phyloP scores from a whole-genome alignment of 2,888 invertebrate species.

The Dioctria rufipes region DNA sequence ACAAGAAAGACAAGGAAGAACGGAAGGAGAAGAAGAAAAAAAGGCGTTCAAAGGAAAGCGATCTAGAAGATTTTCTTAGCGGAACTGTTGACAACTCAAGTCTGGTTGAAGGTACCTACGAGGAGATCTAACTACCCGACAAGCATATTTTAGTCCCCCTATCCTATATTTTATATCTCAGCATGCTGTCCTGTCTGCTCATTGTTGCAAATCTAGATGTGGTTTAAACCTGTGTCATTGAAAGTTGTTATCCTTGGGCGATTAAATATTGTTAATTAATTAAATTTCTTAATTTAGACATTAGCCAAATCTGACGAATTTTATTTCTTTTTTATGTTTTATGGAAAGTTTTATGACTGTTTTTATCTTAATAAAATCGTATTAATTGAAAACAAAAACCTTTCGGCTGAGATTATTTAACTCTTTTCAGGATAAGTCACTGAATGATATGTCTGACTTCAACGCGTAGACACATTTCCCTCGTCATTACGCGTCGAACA shows the following conservation, averaged over 20 bases:
- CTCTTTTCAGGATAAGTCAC: background rate
- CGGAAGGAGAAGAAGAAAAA: slow-evolving; percentile 70
- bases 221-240: slow-evolving; percentile 21
- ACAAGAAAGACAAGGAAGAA: slow-evolving; percentile 64
- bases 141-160: slow-evolving; percentile 14
- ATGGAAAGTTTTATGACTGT: slow-evolving; percentile 43
- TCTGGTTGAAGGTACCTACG: slow-evolving; percentile 74
- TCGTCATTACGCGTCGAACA: no score
- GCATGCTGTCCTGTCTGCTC: slow-evolving; percentile 39
- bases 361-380: slow-evolving; percentile 49
- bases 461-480: no score
- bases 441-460: background rate
- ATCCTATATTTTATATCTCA: background rate
- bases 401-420: no score
- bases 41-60: slow-evolving; percentile 69
- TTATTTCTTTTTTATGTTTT: slow-evolving; percentile 46
- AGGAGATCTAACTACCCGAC: slow-evolving; percentile 72
- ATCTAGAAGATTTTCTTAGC: slow-evolving; percentile 77
- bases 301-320: slow-evolving; percentile 47
- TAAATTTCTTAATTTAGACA: slow-evolving; percentile 21
- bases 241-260: slow-evolving; percentile 19
- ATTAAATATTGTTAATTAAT: slow-evolving; percentile 33
- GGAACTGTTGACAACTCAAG: slow-evolving; percentile 72
- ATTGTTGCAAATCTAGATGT: slow-evolving; percentile 46
- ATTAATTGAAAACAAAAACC: background rate